These are phyloP conservation scores for Pangasius macronema DNA, from an alignment of 2,797 vertebrate genomes.

Conservation along the genomic window DNA sequence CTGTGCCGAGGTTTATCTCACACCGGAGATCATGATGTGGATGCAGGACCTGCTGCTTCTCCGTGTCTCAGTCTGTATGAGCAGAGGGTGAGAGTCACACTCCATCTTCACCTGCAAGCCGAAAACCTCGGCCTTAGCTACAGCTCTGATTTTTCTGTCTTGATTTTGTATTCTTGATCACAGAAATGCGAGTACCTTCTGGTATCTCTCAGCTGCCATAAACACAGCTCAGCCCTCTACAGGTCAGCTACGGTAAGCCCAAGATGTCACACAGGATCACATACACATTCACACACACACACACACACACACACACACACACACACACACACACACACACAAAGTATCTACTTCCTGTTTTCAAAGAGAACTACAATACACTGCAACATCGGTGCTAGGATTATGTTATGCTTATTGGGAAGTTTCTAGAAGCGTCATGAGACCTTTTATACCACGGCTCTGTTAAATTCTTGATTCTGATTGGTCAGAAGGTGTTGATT, in stretches of 20 bases:
- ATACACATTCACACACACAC: neutral
- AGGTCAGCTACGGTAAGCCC: conserved; percentile 35
- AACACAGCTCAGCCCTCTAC: conserved; percentile 41
- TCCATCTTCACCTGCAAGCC: neutral
- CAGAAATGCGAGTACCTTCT: conserved; percentile 53
- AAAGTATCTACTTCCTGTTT: neutral
- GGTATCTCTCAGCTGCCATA: conserved; percentile 42
- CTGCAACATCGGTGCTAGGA: neutral
- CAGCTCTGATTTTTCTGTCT: neutral
- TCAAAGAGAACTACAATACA: neutral
- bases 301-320: neutral
- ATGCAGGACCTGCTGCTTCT: neutral
- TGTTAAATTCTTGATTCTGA: no score
- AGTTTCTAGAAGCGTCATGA: neutral
- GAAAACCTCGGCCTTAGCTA: neutral
- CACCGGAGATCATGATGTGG: neutral
- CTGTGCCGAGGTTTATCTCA: conserved; percentile 42
- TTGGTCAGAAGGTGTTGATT: no score
- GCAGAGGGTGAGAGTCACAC: conserved; percentile 43
- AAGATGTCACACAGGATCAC: neutral
- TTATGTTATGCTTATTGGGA: neutral
- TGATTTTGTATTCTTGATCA: neutral
- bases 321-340: neutral
- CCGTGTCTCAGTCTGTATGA: conserved; percentile 20
- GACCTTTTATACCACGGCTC: no score